Conservation (phyloP, 2,113 vertebrate genomes). For the Myiagra hebetior region DNA sequence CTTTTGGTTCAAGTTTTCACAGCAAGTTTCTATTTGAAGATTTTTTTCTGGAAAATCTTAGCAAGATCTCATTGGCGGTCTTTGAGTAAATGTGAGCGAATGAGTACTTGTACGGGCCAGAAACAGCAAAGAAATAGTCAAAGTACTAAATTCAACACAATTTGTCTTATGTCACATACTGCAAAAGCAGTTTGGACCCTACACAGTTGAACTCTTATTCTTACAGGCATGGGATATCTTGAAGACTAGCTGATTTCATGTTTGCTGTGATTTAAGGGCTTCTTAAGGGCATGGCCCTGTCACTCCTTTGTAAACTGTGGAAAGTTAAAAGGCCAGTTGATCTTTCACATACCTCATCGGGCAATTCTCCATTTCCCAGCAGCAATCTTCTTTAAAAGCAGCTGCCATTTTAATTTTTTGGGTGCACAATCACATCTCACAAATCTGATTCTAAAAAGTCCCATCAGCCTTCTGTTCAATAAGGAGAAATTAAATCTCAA, state of each 20-base stretch:
- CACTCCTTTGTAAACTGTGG: not conserved
- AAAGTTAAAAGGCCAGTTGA: not conserved
- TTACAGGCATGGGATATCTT: not conserved
- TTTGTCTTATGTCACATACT: not conserved
- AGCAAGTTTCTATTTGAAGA: not conserved
- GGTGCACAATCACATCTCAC: not conserved
- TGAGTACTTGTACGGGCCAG: not conserved
- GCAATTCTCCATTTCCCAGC: not conserved
- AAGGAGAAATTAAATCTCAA: not conserved
- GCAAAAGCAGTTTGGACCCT: not conserved
- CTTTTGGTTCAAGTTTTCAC: not conserved
- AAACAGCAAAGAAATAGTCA: not conserved
- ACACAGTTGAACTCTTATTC: not conserved
- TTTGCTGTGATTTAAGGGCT: not conserved
- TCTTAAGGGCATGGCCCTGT: not conserved
- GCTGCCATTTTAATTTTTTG: not conserved
- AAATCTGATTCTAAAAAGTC: not conserved
- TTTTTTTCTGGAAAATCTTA: not conserved
- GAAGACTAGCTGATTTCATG: not conserved
- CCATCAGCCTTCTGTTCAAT: not conserved
- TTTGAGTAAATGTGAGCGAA: not conserved
- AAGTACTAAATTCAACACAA: not conserved
- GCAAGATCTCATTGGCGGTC: not conserved
- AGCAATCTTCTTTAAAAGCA: not conserved
- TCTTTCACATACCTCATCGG: not conserved